A percentile compares a stretch with the other conserved stretches of the same genome.
phyloP scores from a whole-genome alignment of 1,140 invertebrate genomes.

The Brachionus koreanus region DNA sequence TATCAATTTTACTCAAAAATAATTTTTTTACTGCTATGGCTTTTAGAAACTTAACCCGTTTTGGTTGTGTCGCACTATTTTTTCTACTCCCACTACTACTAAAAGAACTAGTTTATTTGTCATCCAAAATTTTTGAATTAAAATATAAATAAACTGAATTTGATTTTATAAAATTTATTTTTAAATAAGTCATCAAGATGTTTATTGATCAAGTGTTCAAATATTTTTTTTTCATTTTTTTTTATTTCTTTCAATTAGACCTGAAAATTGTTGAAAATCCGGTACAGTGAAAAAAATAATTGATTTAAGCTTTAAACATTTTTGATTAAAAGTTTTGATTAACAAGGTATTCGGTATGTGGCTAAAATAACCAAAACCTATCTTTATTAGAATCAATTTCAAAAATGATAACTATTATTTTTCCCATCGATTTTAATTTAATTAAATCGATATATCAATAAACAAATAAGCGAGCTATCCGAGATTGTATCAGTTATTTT shows the following conservation, averaged over 20 bases:
- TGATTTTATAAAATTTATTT: too few relatives aligned
- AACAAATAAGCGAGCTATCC: neutral
- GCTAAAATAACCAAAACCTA: neutral
- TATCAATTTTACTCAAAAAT: too few relatives aligned
- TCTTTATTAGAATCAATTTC: neutral
- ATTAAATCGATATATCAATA: slow-evolving; percentile 29
- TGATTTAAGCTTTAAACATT: neutral
- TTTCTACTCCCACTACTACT: too few relatives aligned
- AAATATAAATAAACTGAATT: too few relatives aligned
- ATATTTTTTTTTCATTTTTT: too few relatives aligned
- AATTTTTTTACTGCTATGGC: too few relatives aligned
- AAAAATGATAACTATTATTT: neutral
- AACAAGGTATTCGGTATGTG: neutral
- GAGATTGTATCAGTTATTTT: slow-evolving; percentile 20
- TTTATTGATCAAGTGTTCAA: too few relatives aligned
- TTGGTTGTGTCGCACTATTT: too few relatives aligned
- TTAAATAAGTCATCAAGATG: neutral
- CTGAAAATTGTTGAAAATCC: neutral
- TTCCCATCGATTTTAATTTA: slow-evolving; percentile 18
- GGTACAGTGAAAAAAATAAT: neutral
- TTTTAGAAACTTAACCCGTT: too few relatives aligned
- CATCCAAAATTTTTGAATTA: too few relatives aligned
- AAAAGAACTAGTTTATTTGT: too few relatives aligned
- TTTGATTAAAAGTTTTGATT: neutral
- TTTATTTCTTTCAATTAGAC: neutral